phyloP scores from a whole-genome alignment of 2,797 vertebrate species.

The Trematomus bernacchii region DNA sequence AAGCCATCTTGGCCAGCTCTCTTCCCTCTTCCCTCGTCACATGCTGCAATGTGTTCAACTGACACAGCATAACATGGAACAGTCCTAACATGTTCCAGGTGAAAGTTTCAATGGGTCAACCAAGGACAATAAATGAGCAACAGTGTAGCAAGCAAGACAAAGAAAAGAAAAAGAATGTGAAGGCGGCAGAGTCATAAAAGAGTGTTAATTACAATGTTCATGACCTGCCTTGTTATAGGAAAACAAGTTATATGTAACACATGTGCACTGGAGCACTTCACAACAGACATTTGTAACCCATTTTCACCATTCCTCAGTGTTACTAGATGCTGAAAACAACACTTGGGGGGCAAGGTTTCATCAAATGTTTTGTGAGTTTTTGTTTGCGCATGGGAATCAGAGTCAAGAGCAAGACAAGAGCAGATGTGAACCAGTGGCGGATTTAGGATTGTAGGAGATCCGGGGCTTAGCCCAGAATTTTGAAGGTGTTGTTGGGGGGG shows the following conservation, averaged over 20 bases:
- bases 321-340: background rate
- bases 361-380: background rate
- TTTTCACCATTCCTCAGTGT: background rate
- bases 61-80: background rate
- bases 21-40: slow-evolving; percentile 1
- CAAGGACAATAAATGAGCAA: background rate
- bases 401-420: background rate
- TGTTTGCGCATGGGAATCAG: background rate
- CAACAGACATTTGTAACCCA: slow-evolving; percentile 41
- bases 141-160: background rate
- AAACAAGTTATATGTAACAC: background rate
- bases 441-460: too few relatives aligned
- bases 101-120: slow-evolving; percentile 22
- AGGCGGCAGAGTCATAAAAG: background rate
- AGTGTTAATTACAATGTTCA: slow-evolving; percentile 7
- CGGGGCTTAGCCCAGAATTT: too few relatives aligned
- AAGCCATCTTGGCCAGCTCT: slow-evolving; percentile 13
- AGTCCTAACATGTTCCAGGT: background rate
- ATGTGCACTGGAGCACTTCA: background rate
- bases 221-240: background rate
- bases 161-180: background rate
- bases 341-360: slow-evolving; percentile 29
- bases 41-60: background rate
- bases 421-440: background rate
- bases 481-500: too few relatives aligned